phyloP scores from a whole-genome alignment of 2,113 vertebrate species.

The Macaca mulatta region DNA sequence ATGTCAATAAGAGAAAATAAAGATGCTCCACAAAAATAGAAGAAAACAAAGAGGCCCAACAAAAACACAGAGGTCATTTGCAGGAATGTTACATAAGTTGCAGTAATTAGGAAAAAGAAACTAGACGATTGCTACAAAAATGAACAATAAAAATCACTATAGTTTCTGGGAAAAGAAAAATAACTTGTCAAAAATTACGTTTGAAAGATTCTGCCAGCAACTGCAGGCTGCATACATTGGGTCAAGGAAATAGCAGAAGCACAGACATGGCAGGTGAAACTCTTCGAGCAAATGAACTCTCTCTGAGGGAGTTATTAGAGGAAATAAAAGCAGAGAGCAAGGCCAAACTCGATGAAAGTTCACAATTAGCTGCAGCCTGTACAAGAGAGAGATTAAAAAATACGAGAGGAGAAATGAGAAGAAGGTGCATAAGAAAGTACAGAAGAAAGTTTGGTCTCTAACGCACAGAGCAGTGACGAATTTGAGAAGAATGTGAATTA shows the following conservation, averaged over 20 bases:
- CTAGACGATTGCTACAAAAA: neutral
- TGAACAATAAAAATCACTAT: neutral
- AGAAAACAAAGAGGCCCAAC: neutral
- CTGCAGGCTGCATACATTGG: neutral
- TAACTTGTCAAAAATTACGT: constrained; percentile 12
- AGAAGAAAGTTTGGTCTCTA: neutral
- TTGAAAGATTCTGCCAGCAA: constrained; percentile 22
- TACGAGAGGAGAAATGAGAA: neutral
- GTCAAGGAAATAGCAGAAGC: neutral
- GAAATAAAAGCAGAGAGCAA: neutral
- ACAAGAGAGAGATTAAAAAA: neutral
- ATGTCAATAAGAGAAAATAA: neutral
- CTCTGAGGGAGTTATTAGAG: constrained; percentile 56
- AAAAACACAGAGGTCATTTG: neutral
- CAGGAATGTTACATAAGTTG: neutral
- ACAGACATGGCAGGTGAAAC: neutral
- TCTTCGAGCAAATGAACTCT: constrained; percentile 21
- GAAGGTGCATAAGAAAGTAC: neutral
- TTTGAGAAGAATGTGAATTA: neutral
- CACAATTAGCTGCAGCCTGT: neutral
- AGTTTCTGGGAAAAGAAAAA: constrained; percentile 23
- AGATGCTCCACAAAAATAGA: neutral
- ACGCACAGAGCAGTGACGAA: neutral
- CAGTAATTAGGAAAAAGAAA: neutral
- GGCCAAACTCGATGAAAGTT: neutral